Percentiles rank a stretch among this genome's conserved stretches.
Evolutionary conservation across 2,113 vertebrate species (phyloP).

Genomic region (Chlorodrepanis virens): DNA sequence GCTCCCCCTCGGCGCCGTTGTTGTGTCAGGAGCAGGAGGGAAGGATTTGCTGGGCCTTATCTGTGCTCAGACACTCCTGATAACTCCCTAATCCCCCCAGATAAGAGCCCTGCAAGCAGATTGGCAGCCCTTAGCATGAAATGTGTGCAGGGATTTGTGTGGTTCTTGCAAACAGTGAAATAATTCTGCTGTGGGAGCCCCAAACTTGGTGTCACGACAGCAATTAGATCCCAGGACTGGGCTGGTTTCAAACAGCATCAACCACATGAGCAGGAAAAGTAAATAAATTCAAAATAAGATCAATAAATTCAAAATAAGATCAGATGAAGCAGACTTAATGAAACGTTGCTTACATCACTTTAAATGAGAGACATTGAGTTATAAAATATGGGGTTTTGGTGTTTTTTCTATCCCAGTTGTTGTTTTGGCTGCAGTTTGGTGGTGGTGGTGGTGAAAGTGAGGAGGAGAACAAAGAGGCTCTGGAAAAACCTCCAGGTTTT

Average conservation of each 20-base stretch:
- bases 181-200: background rate
- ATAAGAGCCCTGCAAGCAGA: conserved; percentile 11
- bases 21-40: conserved; percentile 36
- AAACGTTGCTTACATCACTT: background rate
- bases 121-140: conserved; percentile 24
- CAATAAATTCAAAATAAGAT: background rate
- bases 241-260: background rate
- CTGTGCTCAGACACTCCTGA: background rate
- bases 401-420: background rate
- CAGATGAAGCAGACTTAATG: background rate
- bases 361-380: background rate
- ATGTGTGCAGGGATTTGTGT: background rate
- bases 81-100: conserved; percentile 33
- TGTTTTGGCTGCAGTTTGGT: background rate
- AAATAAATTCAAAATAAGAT: background rate
- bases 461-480: background rate
- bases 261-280: background rate
- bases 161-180: background rate
- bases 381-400: background rate
- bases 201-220: background rate
- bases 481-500: background rate
- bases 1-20: background rate
- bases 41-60: conserved; percentile 52
- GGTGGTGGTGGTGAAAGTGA: background rate
- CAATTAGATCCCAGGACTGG: background rate